Evolutionary conservation across 2,113 vertebrate genomes (phyloP), one percentile per base, ranked within the genome.

Genomic region (Leucosticte australis): DNA sequence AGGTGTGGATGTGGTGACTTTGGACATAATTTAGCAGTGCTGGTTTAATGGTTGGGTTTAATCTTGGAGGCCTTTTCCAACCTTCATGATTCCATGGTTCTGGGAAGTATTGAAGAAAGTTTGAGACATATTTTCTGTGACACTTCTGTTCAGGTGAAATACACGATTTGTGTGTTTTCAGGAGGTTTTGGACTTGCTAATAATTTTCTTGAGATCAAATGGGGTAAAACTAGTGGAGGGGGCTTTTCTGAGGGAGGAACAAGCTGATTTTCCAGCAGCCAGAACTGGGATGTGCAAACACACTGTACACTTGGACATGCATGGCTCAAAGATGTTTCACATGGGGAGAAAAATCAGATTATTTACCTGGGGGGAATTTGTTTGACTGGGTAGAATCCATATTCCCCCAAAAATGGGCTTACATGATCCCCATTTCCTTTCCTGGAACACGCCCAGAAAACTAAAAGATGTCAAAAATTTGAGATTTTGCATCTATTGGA

Each of bases 41-140:
- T 75, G 60, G 16, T 20, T 57, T 35, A 35, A 35, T 57, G 31
- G 8, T 4, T 41, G 30, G 30, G 15, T n/a, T 67, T 28, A 1
- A 13, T 49, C 35, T 24, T 65, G 42, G 50, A 24, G 19, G 20
- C 13, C 10, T 49, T 44, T 86, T 59, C 71, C 27, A 27, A 1
- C 21, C 9, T 68, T 27, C 22, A 31, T 13, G 33, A 22, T 26
- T 17, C 37, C 15, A 5, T 27, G 14, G 2, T 31, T 76, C 13
- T 19, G 42, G 9, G 20, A 22, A 80, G 37, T 31, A 55, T 50
- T 41, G 39, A 68, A 20, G 13, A 8, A 53, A 60, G 6, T 1
- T 33, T 39, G 22, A 10, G 10, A 7, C 4, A 1, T 0, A 0
- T 14, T 73, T 78, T 50, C 11, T 49, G 11, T n/a, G 17, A n/a